Percentiles rank a stretch among this genome's conserved stretches.
Evolutionary conservation across 2,113 vertebrate species (phyloP).

Genomic region (Damaliscus lunatus): DNA sequence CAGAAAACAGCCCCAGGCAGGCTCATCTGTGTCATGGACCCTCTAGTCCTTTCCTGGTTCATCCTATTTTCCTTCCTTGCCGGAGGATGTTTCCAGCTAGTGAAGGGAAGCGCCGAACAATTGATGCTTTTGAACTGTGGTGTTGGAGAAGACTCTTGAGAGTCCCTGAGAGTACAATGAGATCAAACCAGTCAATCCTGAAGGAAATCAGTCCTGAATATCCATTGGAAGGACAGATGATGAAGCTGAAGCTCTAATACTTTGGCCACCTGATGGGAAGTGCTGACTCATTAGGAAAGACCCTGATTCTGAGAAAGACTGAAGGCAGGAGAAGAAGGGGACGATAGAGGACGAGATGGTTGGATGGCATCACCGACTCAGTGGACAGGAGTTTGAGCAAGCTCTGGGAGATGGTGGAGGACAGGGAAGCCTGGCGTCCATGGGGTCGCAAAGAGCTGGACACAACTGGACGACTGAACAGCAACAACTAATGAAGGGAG

Average conservation of each 20-base stretch:
- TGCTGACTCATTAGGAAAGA: background rate
- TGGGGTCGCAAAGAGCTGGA: background rate
- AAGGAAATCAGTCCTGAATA: background rate
- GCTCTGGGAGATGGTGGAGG: background rate
- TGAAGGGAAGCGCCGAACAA: background rate
- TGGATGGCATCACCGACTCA: background rate
- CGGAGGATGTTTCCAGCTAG: background rate
- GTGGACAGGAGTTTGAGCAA: background rate
- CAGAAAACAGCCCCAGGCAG: fast-evolving
- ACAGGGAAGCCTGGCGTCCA: background rate
- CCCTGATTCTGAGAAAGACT: background rate
- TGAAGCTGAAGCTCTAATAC: background rate
- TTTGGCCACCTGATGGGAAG: background rate
- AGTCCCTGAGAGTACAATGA: background rate
- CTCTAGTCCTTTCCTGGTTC: background rate
- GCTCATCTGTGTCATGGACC: fast-evolving
- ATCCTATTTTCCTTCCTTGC: background rate
- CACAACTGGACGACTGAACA: background rate
- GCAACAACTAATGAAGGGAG: background rate
- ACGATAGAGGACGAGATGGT: background rate
- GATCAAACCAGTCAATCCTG: background rate
- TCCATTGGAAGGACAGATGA: background rate
- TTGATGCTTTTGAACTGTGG: background rate
- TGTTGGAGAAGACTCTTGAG: background rate
- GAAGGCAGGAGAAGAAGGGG: background rate